Evolutionary conservation across 2,888 invertebrate species (phyloP).

Genomic region (Zygaena filipendulae): DNA sequence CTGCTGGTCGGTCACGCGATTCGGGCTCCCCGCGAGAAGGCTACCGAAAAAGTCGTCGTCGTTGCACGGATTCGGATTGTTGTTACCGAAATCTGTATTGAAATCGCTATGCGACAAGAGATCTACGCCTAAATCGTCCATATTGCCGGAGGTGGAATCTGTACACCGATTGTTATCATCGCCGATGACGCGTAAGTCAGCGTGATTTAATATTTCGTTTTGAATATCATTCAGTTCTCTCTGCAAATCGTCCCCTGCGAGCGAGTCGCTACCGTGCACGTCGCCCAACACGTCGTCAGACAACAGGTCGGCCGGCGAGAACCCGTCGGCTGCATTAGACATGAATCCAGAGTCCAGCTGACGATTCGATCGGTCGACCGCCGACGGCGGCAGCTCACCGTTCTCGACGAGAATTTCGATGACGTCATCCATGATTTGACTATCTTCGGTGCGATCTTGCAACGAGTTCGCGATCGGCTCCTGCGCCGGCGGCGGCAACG

Average conservation of each 20-base stretch:
- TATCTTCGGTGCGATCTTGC: constrained; percentile 50
- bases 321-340: constrained; percentile 27
- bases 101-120: constrained; percentile 24
- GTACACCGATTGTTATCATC: constrained; percentile 25
- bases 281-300: constrained; percentile 41
- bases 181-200: constrained; percentile 38
- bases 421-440: constrained; percentile 91
- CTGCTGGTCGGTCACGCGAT: constrained; percentile 25
- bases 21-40: constrained; percentile 25
- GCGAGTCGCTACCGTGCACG: constrained; percentile 35
- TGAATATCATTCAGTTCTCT: constrained; percentile 53
- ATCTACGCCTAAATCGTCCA: constrained; percentile 32
- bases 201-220: constrained; percentile 53
- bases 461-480: constrained; percentile 24
- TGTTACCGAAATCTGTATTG: constrained; percentile 39
- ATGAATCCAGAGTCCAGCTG: constrained; percentile 29
- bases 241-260: constrained; percentile 51
- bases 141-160: constrained; percentile 28
- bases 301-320: constrained; percentile 41
- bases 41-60: constrained; percentile 40
- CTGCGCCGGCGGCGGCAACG: constrained; percentile 35
- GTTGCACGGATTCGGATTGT: constrained; percentile 36
- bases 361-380: constrained; percentile 72
- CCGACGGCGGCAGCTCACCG: constrained; percentile 91
- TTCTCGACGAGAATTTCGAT: constrained; percentile 93